Evolutionary conservation across 2,888 invertebrate species (phyloP).

Genomic region (Cynaeus angustus): DNA sequence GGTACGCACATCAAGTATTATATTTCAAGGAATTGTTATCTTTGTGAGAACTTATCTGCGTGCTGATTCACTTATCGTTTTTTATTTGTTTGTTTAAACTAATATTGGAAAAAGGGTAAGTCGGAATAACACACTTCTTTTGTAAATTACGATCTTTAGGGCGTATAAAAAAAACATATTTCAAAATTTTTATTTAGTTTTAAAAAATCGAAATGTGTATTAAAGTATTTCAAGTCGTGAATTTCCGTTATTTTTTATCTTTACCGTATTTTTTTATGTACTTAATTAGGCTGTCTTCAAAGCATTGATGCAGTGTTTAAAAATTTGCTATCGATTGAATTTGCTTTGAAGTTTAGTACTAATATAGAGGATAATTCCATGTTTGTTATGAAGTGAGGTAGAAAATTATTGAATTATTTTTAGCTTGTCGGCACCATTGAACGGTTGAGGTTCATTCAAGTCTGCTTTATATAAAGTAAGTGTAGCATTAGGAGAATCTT

Average conservation of each 20-base stretch:
- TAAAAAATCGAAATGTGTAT: too few species aligned
- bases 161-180: too few species aligned
- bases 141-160: too few species aligned
- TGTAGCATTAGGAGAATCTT: too few species aligned
- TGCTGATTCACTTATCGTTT: background rate
- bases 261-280: background rate
- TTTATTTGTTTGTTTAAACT: background rate
- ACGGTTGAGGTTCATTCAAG: background rate
- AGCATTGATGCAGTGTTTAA: slow-evolving; percentile 13
- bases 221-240: too few species aligned
- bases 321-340: slow-evolving; percentile 30
- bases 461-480: too few species aligned
- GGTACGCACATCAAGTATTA: too few species aligned
- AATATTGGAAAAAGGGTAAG: background rate
- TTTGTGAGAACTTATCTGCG: background rate
- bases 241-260: background rate
- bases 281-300: slow-evolving; percentile 5
- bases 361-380: slow-evolving; percentile 14
- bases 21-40: too few species aligned
- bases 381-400: slow-evolving; percentile 28
- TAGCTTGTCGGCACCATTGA: slow-evolving; percentile 12
- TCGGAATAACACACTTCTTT: too few species aligned
- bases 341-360: slow-evolving; percentile 26
- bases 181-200: too few species aligned
- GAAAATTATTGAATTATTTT: slow-evolving; percentile 29